Evolutionary conservation across 2,113 vertebrate genomes (phyloP).

Genomic region (Oreocharis arfaki): DNA sequence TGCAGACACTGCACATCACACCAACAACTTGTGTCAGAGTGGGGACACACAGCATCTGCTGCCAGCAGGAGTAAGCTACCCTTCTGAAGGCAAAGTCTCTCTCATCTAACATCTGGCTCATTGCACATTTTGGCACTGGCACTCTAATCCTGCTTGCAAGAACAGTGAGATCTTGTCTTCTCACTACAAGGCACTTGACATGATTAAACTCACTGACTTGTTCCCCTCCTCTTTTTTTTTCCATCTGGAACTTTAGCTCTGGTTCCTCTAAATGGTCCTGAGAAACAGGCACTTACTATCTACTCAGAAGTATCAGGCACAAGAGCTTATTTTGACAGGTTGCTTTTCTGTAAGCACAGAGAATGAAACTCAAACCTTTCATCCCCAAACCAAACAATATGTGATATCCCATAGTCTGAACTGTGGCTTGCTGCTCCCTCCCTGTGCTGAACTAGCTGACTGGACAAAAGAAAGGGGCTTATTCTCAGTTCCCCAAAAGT

Average conservation of each 20-base stretch:
- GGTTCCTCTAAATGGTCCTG: not conserved
- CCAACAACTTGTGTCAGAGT: not conserved
- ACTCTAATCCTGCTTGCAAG: not conserved
- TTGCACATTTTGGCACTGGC: not conserved
- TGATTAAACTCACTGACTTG: not conserved
- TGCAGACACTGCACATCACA: not conserved
- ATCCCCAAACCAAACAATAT: not conserved
- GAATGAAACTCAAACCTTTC: not conserved
- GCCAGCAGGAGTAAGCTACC: not conserved
- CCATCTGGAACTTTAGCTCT: not conserved
- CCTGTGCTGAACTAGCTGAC: not conserved
- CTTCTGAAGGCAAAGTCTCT: not conserved
- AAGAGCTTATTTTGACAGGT: not conserved
- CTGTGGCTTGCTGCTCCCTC: not conserved
- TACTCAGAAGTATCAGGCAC: not conserved
- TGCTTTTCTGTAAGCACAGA: not conserved
- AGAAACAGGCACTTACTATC: not conserved
- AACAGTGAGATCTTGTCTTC: not conserved
- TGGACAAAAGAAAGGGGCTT: not conserved
- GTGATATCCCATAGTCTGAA: not conserved
- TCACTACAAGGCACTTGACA: not conserved
- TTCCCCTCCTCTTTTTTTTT: not conserved
- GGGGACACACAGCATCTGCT: not conserved
- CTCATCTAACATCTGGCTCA: not conserved
- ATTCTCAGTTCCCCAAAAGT: not conserved